These are phyloP conservation scores for Seriola rivoliana DNA, from an alignment of 2,113 vertebrate species.

Conservation along the genomic window DNA sequence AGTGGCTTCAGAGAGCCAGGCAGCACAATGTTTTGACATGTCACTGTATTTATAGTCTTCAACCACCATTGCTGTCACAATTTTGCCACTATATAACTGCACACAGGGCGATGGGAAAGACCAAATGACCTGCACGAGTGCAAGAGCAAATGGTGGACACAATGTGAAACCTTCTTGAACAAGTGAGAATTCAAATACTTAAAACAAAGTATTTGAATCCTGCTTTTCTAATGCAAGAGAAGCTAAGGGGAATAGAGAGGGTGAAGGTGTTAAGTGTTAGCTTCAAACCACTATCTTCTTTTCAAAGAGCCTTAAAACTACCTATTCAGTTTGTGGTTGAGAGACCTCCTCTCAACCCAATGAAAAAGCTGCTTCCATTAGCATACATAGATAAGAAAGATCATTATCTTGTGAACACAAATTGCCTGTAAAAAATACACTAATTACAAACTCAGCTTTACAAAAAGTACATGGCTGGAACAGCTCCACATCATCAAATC, in stretches of 20 bases:
- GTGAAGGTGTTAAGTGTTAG: neutral
- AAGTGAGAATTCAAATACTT: slow-evolving; percentile 32
- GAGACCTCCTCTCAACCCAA: neutral
- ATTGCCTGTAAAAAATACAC: slow-evolving; percentile 43
- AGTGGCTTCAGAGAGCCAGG: slow-evolving; percentile 55
- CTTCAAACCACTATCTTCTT: slow-evolving; percentile 22
- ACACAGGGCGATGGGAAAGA: slow-evolving; percentile 43
- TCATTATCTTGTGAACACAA: slow-evolving; percentile 28
- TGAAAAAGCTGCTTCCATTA: slow-evolving; percentile 41
- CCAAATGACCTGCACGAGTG: slow-evolving; percentile 10
- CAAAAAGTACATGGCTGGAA: slow-evolving; percentile 10
- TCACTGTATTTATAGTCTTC: slow-evolving; percentile 53
- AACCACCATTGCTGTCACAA: slow-evolving; percentile 67
- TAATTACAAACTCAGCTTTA: slow-evolving; percentile 36
- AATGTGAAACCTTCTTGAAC: neutral
- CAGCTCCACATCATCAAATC: slow-evolving; percentile 9
- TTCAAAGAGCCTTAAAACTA: slow-evolving; percentile 69
- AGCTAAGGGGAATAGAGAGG: neutral
- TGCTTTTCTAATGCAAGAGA: slow-evolving; percentile 17
- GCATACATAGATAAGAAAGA: slow-evolving; percentile 26
- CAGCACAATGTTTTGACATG: slow-evolving; percentile 56
- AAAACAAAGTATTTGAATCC: slow-evolving; percentile 43
- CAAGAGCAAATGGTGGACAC: slow-evolving; percentile 3
- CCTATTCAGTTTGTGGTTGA: slow-evolving; percentile 35
- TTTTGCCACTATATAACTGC: slow-evolving; percentile 51